Evolutionary conservation across 2,113 vertebrate species (phyloP).

Genomic region (Amblyopsis rosae): DNA sequence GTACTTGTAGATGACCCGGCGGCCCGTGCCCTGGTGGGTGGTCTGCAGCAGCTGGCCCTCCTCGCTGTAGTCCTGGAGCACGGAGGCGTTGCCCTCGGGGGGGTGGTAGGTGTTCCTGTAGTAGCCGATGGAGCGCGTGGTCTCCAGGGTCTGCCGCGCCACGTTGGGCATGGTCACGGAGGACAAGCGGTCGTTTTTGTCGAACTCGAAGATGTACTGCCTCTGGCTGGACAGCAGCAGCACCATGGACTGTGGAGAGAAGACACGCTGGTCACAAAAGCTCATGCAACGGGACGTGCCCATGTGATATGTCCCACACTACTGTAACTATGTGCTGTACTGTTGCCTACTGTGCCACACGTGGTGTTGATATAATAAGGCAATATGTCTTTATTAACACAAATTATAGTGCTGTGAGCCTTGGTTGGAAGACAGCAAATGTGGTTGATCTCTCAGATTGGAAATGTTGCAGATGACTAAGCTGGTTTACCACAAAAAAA

Average conservation of each 20-base stretch:
- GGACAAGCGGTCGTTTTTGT: slow-evolving; percentile 91
- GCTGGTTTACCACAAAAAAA: neutral
- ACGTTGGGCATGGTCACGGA: slow-evolving; percentile 98
- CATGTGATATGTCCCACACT: too few species aligned
- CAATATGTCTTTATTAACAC: too few species aligned
- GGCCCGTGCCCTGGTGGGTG: slow-evolving; percentile 89
- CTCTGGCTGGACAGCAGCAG: slow-evolving; percentile 95
- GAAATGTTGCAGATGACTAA: neutral
- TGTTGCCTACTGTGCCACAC: too few species aligned
- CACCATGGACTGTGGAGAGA: slow-evolving; percentile 89
- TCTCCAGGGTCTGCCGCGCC: slow-evolving; percentile 92
- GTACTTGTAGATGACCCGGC: slow-evolving; percentile 92
- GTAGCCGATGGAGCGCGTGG: slow-evolving; percentile 93
- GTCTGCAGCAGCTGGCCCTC: slow-evolving; percentile 90
- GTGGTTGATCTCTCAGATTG: neutral
- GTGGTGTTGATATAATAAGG: too few species aligned
- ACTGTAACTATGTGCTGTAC: too few species aligned
- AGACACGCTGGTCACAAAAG: neutral
- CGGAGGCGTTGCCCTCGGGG: slow-evolving; percentile 90
- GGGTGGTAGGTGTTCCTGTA: slow-evolving; percentile 95
- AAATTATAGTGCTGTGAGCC: too few species aligned
- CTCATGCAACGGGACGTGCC: too few species aligned
- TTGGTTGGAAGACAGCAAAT: too few species aligned
- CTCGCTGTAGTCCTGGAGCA: slow-evolving; percentile 96
- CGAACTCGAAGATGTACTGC: slow-evolving; percentile 98